These are phyloP conservation scores for Alectura lathami DNA, from an alignment of 2,113 vertebrate species.

Conservation along the genomic window DNA sequence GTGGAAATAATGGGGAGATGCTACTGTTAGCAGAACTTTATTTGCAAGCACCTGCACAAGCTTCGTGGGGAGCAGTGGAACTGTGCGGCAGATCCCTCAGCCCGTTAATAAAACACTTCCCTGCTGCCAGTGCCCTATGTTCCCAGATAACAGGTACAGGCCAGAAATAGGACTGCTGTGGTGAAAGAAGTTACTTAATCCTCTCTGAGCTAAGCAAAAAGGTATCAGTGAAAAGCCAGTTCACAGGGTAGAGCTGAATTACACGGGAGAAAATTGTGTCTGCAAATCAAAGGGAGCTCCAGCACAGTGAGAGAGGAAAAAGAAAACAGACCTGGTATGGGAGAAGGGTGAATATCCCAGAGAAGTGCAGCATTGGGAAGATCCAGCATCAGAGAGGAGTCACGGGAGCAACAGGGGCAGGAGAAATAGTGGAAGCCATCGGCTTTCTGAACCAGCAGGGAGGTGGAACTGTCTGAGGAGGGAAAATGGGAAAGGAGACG, in stretches of 20 bases:
- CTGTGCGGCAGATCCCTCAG: neutral
- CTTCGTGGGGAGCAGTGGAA: neutral
- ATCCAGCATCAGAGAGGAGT: neutral
- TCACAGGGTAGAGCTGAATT: constrained; percentile 43
- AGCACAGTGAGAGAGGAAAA: neutral
- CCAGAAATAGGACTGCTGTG: constrained; percentile 57
- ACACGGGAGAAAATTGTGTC: constrained; percentile 17
- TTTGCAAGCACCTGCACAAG: constrained; percentile 9
- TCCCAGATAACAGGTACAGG: constrained; percentile 56
- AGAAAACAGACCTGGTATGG: neutral
- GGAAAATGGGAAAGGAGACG: neutral
- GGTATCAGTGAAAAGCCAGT: constrained; percentile 34
- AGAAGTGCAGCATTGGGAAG: neutral
- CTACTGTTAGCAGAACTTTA: constrained; percentile 59
- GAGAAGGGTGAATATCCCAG: neutral
- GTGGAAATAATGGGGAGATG: constrained; percentile 1
- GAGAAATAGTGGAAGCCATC: neutral
- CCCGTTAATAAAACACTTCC: constrained; percentile 10
- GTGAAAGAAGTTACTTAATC: constrained; percentile 67
- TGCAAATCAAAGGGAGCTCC: constrained; percentile 36
- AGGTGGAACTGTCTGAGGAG: neutral
- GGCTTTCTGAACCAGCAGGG: neutral
- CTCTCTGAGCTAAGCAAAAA: constrained; percentile 42
- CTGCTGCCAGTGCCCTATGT: constrained; percentile 22
- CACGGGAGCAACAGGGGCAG: neutral